These are phyloP conservation scores for Actenoides hombroni DNA, from an alignment of 2,113 vertebrate species.

Conservation along the genomic window DNA sequence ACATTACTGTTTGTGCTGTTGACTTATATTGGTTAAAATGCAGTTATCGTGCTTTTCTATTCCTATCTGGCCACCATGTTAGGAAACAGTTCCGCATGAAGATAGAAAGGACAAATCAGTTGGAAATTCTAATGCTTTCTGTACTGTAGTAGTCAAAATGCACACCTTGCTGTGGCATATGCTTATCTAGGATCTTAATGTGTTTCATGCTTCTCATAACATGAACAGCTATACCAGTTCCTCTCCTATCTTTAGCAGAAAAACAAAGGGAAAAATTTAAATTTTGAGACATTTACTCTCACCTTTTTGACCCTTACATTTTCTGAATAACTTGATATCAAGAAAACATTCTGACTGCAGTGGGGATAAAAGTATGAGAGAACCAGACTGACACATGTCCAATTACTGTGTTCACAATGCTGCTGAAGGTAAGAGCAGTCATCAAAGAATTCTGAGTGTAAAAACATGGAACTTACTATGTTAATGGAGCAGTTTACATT, in stretches of 20 bases:
- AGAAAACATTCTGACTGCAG: background rate
- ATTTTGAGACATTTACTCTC: background rate
- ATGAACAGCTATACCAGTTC: background rate
- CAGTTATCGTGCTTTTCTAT: background rate
- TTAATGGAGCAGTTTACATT: background rate
- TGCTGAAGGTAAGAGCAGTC: background rate
- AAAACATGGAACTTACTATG: background rate
- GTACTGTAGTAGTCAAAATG: background rate
- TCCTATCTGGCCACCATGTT: fast-evolving
- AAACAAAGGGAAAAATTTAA: background rate
- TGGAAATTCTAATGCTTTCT: background rate
- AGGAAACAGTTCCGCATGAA: background rate
- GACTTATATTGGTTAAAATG: background rate
- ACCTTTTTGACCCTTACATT: background rate
- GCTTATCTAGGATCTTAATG: background rate
- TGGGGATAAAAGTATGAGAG: background rate
- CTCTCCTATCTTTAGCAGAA: background rate
- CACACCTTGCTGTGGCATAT: background rate
- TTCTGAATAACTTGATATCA: background rate
- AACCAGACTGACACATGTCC: background rate
- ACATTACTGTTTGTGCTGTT: background rate
- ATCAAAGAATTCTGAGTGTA: background rate
- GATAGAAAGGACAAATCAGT: background rate
- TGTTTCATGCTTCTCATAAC: background rate
- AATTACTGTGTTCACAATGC: background rate